Percentiles rank a stretch among this genome's conserved stretches.
phyloP scores from a whole-genome alignment of 2,113 vertebrate genomes.

The Andinoacara biseriatus region DNA sequence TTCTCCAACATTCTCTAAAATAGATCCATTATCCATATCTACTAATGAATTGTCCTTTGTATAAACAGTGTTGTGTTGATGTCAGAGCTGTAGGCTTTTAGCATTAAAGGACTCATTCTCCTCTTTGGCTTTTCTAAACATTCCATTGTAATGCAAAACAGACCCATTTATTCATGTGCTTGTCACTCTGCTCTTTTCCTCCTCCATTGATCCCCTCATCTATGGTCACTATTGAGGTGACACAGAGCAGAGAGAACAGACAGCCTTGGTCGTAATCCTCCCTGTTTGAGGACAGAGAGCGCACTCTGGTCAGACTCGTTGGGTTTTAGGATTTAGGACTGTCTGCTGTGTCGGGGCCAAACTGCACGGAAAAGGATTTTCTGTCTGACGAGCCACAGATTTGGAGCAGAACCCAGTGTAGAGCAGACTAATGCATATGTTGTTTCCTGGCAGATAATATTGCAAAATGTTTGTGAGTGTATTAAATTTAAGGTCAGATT shows the following conservation, averaged over 20 bases:
- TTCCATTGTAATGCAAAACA: constrained; percentile 10
- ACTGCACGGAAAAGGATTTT: not conserved
- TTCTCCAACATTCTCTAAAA: not conserved
- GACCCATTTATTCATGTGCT: not conserved
- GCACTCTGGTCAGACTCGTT: not conserved
- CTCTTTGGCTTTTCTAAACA: not conserved
- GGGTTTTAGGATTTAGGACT: not conserved
- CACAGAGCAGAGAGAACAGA: not conserved
- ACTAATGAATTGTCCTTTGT: not conserved
- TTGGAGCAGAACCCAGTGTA: not conserved
- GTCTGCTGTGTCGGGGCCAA: not conserved
- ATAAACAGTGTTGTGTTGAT: not conserved
- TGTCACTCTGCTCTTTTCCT: constrained; percentile 2
- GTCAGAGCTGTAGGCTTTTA: not conserved
- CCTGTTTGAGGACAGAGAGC: not conserved
- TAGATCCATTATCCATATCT: not conserved
- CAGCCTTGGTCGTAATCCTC: not conserved
- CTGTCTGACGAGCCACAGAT: not conserved
- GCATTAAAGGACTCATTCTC: not conserved
- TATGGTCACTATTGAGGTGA: not conserved
- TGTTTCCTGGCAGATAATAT: not conserved
- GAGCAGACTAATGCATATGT: not conserved
- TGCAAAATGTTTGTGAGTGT: not conserved
- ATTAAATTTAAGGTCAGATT: too few species aligned
- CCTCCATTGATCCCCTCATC: not conserved